Conservation (phyloP, 2,888 invertebrate species). For the Drosophila hamatofila region DNA sequence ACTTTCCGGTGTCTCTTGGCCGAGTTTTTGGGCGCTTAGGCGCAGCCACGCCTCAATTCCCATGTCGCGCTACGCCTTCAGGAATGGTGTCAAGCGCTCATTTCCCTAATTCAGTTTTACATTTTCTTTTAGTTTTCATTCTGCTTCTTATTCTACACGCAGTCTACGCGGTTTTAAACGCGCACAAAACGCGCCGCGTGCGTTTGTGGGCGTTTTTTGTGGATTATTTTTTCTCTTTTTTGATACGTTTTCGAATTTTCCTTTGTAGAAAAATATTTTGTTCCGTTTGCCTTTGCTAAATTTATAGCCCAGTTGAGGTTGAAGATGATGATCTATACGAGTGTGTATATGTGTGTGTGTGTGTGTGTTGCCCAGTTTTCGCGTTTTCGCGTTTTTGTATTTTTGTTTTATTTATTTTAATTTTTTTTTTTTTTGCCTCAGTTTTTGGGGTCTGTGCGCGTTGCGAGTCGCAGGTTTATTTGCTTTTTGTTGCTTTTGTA, state of each 20-base stretch:
- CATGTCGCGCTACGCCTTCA: conserved; percentile 23
- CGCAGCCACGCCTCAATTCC: conserved; percentile 13
- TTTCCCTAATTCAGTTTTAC: conserved; percentile 74
- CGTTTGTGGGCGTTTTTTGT: conserved; percentile 27
- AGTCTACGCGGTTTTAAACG: conserved; percentile 35
- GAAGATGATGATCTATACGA: conserved; percentile 39
- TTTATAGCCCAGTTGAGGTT: conserved; percentile 61
- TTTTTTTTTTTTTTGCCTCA: conserved; percentile 13
- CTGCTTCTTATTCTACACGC: conserved; percentile 5
- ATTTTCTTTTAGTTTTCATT: conserved; percentile 38
- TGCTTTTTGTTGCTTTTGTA: conserved; percentile 37
- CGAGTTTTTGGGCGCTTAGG: conserved; percentile 34
- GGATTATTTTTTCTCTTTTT: background rate
- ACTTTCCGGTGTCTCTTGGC: conserved; percentile 62
- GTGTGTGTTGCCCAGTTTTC: conserved; percentile 42
- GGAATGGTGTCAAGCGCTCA: conserved; percentile 76
- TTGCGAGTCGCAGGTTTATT: conserved; percentile 40
- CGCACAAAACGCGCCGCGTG: conserved; percentile 31
- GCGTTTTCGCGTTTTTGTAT: conserved; percentile 19
- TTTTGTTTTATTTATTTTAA: background rate
- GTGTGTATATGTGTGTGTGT: background rate
- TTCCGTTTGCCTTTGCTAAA: conserved; percentile 53
- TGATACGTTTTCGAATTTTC: conserved; percentile 23
- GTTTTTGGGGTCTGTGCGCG: conserved; percentile 26
- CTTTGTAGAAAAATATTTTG: conserved; percentile 29